Percentiles rank a stretch among this genome's conserved stretches.
Evolutionary conservation across 2,113 vertebrate species (phyloP).

Genomic region (human): GRCh38 chrX:14122001-14122500

Average conservation of each 20-base stretch:
- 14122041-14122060: background rate
- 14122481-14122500: background rate
- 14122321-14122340: background rate
- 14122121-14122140: background rate
- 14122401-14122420: background rate
- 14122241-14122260: background rate
- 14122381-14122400: background rate
- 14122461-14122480: background rate
- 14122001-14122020: background rate
- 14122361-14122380: background rate
- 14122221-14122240: background rate
- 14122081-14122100: background rate
- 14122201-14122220: slow-evolving; percentile 17
- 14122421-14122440: background rate
- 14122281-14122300: background rate
- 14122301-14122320: background rate
- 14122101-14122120: background rate
- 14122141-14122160: background rate
- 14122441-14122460: background rate
- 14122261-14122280: background rate
- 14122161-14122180: background rate
- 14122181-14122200: background rate
- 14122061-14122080: background rate
- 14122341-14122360: background rate
- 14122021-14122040: background rate